Base-by-base conservation (phyloP, 2,797 vertebrate genomes). In the Centroberyx gerrardi region DNA sequence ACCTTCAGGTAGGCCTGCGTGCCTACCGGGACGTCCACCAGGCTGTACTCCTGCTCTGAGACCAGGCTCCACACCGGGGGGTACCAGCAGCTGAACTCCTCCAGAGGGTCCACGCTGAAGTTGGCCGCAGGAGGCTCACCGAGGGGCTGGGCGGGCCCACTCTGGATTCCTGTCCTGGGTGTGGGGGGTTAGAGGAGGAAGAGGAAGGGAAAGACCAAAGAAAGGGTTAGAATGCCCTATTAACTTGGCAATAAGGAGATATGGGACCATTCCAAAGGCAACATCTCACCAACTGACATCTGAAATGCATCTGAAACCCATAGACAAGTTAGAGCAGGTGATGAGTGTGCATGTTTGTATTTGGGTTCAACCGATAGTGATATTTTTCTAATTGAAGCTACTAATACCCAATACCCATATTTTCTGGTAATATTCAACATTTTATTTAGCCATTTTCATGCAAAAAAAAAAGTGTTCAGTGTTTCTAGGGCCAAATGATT, bases 31-130 rank as follows among this genome's bases (percentile, higher is more conserved):
- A 93, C 82, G 0, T 90, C 83, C 31, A 90, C 56, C 38, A 91
- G 68, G 58, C 15, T 69, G 79, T 44, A 83, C 53, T 90, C 88
- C 64, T 83, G 70, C 18, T 70, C 64, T 1, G 62, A 31, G 46
- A 12, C 15, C 22, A 4, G 67, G 67, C 18, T 15, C 93, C 92
- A 93, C 36, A 84, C 85, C 0, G 88, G 91, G 61, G 93, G 92
- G 52, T 91, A 91, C 92, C 91, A 94, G 61, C 82, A 84, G 22
- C 28, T 62, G 77, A 92, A 93, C 29, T 88, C 68, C 53, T 77
- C 63, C 68, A 93, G 83, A 29, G 92, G 91, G 76, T 92, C 76
- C 48, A 89, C 36, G n/a, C 9, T 84, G 69, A 92, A 91, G 74
- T 89, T 81, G 3, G 46, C 8, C 1, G 4, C 58, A 0, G 54